Base-by-base conservation (phyloP, 2,888 invertebrate species). In the Galerucella pusilla region DNA sequence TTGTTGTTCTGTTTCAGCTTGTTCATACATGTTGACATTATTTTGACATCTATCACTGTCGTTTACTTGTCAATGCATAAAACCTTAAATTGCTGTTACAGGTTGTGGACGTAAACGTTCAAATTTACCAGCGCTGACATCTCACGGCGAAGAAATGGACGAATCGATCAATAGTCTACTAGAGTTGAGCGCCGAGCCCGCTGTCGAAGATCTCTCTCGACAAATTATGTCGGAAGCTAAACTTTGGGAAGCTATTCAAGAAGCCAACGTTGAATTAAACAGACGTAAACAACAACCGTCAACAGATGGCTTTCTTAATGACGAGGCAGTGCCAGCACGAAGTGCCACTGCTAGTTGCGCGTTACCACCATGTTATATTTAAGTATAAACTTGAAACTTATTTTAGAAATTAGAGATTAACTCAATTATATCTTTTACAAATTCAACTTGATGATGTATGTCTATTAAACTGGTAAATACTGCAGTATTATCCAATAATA, bases 211-310 rank as follows among this genome's bases (percentile, higher is more conserved):
- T 81, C 89, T 94, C 0, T 93, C 93, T 79, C 91, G 94, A 78
- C 94, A 94, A 86, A 94, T 94, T 20, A 90, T 94, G 85, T 93
- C 94, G 0, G 94, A 94, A 87, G 94, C 94, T 0, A 93, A 93
- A 80, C 88, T 93, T 25, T 94, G 93, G 91, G 94, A 94, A 83
- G 94, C 94, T 3, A 93, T 94, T 20, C 94, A 94, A 83, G 94
- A 94, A 82, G 94, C 94, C 0, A 92, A 93, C 84, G 90, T 91
- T 12, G 94, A 94, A 85, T 89, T 94, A 74, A 90, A 91, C 46
- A 88, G 92, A 76, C 89, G 92, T 78, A 92, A 91, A 85, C 91
- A 90, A 80, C 64, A 71, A 46, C 84, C 84, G 72, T 74, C 77
- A 61, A 60, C 76, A 52, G 90, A 89, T 75, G 89, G 80, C 72